These are phyloP conservation scores for Tenthredo notha DNA, from an alignment of 2,888 invertebrate species.

Conservation along the genomic window DNA sequence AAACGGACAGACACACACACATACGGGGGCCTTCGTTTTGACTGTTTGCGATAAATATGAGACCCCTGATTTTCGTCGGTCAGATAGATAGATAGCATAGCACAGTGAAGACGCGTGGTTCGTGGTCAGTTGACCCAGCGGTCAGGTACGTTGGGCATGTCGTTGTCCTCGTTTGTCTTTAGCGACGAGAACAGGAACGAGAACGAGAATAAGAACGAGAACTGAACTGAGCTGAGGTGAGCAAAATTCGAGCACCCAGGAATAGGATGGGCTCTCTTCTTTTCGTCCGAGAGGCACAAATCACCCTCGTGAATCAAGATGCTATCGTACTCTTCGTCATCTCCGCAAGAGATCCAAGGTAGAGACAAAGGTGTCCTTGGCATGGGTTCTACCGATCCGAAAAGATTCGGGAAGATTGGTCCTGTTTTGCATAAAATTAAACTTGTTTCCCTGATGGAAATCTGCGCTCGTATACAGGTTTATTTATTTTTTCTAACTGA, in stretches of 20 bases:
- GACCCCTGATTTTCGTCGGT: not conserved
- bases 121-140: constrained; percentile 24
- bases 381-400: constrained; percentile 22
- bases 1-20: not conserved
- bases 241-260: constrained; percentile 28
- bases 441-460: constrained; percentile 39
- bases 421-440: constrained; percentile 52
- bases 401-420: constrained; percentile 42
- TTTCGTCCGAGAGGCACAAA: constrained; percentile 21
- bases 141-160: constrained; percentile 27
- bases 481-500: not conserved
- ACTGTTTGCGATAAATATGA: constrained; percentile 11
- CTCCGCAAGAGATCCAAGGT: constrained; percentile 27
- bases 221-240: not conserved
- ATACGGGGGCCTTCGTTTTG: not conserved
- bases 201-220: not conserved
- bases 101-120: not conserved
- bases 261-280: not conserved
- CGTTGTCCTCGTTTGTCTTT: constrained; percentile 34
- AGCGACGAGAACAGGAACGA: not conserved
- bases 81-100: not conserved
- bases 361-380: constrained; percentile 42
- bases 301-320: constrained; percentile 47
- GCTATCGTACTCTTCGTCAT: constrained; percentile 49
- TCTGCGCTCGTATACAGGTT: constrained; percentile 19